Evolutionary conservation across 2,113 vertebrate genomes (phyloP), one percentile per base, ranked within the genome.

Genomic region (Noturus placidus): DNA sequence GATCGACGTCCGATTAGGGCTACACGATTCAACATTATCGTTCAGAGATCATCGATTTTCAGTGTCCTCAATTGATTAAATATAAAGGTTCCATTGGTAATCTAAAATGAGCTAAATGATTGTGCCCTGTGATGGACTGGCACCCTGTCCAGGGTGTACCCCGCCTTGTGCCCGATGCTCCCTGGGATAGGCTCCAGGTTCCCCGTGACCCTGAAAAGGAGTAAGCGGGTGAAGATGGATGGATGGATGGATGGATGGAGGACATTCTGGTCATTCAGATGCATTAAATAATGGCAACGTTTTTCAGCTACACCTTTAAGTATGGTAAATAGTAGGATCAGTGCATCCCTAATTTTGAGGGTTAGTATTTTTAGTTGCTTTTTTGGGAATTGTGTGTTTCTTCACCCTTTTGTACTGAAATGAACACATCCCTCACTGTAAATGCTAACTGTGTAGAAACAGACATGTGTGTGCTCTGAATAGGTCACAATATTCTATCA

Each of bases 401-500:
- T 57, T 87, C 70, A 25, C 46, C 11, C 38, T 35, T 42, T 87
- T 74, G 69, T 22, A 63, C 35, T 63, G 25, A 79, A 84, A 80
- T 87, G 57, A 38, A 81, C 46, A 56, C 70, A 84, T 81, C 69
- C 38, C 15, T 74, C 19, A 30, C 3, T 35, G 56, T 30, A 80
- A 20, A 52, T 74, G 63, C 74, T 84, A 81, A 84, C 69, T 69
- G 61, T 86, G 67, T 56, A 19, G 52, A 52, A 57, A 10, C 52
- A 80, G 52, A 20, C 57, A 63, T 20, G 22, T 25, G 27, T 61
- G 33, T 42, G 13, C 22, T 25, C 56, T 38, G 30, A 70, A 30
- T 50, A 14, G 42, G 38, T 85, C 52, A 15, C 46, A 22, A 6
- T 46, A 52, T 77, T 90, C n/a, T 65, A 67, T 67, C 74, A 46